A percentile compares a stretch with the other conserved stretches of the same genome.
Conservation (phyloP, 2,888 invertebrate species). For the Sussaba pulchella region DNA sequence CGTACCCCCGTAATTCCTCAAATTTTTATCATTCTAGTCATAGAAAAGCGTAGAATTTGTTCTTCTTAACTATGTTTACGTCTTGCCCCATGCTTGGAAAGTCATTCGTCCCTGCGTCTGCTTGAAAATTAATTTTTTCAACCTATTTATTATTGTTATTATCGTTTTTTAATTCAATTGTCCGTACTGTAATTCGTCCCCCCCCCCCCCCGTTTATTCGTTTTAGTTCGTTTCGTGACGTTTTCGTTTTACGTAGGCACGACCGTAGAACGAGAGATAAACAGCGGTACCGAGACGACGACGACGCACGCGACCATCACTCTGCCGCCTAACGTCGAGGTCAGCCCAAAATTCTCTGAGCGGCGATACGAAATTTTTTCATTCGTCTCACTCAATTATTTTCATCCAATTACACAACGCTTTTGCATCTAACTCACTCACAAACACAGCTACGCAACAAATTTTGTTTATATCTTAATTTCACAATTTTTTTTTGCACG, state of each 20-base stretch:
- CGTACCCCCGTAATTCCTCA: neutral
- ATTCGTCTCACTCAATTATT: conserved; percentile 45
- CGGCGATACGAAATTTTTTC: conserved; percentile 62
- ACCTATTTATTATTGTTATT: conserved; percentile 20
- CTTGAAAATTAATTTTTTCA: conserved; percentile 51
- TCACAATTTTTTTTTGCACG: conserved; percentile 15
- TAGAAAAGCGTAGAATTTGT: neutral
- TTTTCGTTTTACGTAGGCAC: conserved; percentile 81
- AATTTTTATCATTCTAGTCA: neutral
- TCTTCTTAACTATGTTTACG: neutral
- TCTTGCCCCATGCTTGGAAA: conserved; percentile 40
- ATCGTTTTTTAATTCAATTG: conserved; percentile 65
- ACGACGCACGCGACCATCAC: conserved; percentile 83
- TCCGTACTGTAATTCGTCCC: conserved; percentile 46
- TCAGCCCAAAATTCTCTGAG: conserved; percentile 76
- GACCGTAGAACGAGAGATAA: conserved; percentile 82
- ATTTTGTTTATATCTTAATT: no score
- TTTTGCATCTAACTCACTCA: conserved; percentile 51
- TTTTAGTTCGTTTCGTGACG: conserved; percentile 46
- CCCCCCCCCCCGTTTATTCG: conserved; percentile 47
- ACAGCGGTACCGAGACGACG: conserved; percentile 83
- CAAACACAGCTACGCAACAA: conserved; percentile 38
- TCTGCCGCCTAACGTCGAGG: conserved; percentile 83
- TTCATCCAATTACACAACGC: conserved; percentile 44
- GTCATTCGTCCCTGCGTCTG: conserved; percentile 31